Evolutionary conservation across 2,113 vertebrate genomes (phyloP).

Genomic region (Elgaria multicarinata): DNA sequence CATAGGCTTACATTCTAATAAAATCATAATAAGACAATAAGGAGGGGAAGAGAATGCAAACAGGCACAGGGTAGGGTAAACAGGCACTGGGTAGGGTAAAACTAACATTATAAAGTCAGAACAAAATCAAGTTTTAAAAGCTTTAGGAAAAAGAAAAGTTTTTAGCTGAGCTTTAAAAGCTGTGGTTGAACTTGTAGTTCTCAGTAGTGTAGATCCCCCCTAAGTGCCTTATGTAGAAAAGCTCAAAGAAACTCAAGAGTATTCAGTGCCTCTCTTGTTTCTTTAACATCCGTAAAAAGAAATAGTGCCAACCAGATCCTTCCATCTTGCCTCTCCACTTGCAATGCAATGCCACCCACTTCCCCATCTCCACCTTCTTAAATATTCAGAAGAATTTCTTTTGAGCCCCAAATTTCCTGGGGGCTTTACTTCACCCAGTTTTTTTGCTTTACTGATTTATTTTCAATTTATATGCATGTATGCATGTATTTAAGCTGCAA

Average conservation of each 20-base stretch:
- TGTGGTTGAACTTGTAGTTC: too few relatives aligned
- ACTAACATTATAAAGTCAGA: too few relatives aligned
- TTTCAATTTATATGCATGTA: background rate
- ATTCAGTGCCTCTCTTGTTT: background rate
- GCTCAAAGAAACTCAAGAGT: background rate
- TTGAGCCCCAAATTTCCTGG: background rate
- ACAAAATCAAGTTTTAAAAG: too few relatives aligned
- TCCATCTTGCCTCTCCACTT: background rate
- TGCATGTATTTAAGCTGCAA: background rate
- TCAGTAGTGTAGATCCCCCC: too few relatives aligned
- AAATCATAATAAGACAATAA: too few relatives aligned
- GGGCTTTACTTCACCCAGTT: background rate
- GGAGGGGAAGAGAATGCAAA: too few relatives aligned
- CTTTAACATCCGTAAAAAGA: background rate
- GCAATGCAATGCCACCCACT: background rate
- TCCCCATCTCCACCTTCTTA: background rate
- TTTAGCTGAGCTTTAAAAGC: too few relatives aligned
- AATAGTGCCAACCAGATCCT: background rate
- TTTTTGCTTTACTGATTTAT: background rate
- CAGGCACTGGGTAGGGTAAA: too few relatives aligned
- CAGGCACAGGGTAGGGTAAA: too few relatives aligned
- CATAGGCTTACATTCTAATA: too few relatives aligned
- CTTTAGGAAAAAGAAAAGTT: too few relatives aligned
- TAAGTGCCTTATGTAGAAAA: too few relatives aligned
- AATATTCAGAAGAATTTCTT: background rate